These are phyloP conservation scores for Leptosomus discolor DNA, from an alignment of 2,113 vertebrate genomes.

Conservation along the genomic window DNA sequence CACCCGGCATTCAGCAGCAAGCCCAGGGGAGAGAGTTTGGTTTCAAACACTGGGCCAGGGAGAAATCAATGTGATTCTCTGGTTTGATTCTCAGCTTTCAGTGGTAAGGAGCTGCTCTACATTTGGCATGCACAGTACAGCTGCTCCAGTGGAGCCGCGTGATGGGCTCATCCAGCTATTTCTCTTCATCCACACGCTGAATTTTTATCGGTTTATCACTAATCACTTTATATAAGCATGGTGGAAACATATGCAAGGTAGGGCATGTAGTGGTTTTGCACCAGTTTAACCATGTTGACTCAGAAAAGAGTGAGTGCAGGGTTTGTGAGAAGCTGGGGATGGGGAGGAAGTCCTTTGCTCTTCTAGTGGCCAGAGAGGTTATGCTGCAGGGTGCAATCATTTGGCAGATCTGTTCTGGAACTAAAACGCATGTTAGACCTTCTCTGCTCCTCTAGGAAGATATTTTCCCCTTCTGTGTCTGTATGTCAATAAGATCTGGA, in stretches of 20 bases:
- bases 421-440: background rate
- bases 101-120: background rate
- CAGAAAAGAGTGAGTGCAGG: background rate
- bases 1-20: background rate
- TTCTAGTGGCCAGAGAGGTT: background rate
- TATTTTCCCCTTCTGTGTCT: background rate
- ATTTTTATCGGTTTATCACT: background rate
- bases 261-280: background rate
- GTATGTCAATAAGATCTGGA: background rate
- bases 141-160: background rate
- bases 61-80: background rate
- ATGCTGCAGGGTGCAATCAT: background rate
- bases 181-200: rapidly evolving
- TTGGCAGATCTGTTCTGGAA: background rate
- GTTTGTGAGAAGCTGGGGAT: background rate
- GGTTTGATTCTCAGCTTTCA: background rate
- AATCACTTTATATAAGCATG: background rate
- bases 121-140: background rate
- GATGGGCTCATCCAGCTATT: background rate
- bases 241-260: background rate
- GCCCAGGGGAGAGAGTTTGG: background rate
- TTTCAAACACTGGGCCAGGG: background rate
- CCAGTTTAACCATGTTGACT: background rate
- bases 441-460: background rate
- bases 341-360: background rate